Base-by-base conservation (phyloP, 2,888 invertebrate species). In the Hirtodrosophila confusa region DNA sequence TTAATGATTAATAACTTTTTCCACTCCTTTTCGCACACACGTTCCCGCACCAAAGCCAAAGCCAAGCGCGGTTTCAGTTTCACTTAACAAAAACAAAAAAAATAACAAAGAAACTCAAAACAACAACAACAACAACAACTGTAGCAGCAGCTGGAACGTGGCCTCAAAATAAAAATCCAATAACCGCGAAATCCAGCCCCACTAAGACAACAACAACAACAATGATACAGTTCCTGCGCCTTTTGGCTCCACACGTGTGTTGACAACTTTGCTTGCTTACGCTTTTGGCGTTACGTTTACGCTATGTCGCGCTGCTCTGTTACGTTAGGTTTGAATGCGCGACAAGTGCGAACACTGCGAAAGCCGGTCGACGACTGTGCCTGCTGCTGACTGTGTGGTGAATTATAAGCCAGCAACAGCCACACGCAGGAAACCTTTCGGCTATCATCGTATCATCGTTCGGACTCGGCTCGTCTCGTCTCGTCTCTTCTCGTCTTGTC, bases 311-410 rank as follows among this genome's bases (percentile, higher is more conserved):
- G 23, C 31, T 47, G 17, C n/a, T 17, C 17, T 17, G 35, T 43
- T 41, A 11, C 12, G 24, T 44, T 50, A 23, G 35, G 50, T 11
- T 49, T 40, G 33, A 3, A 40, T 53, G 23, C 54, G 65, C 69
- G 72, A 70, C 33, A 73, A 48, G 70, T 79, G 55, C 62, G 68
- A 66, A 75, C 86, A 69, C 82, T 70, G 33, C 67, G 74, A 73
- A 87, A 77, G 84, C 84, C 87, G 84, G 87, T 67, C 72, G 75
- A 87, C 85, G 87, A 84, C 87, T 84, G 82, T 82, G 72, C 55
- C 64, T 48, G 48, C 63, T 63, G 53, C 56, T 54, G 55, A 31
- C 53, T 65, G 82, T 53, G 75, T 73, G 85, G 76, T 78, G 82
- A 69, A 50, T 82, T 84, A 77, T 87, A 84, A 61, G 43, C 64